Conservation (phyloP, 2,113 vertebrate species). For the Daubentonia madagascariensis region DNA sequence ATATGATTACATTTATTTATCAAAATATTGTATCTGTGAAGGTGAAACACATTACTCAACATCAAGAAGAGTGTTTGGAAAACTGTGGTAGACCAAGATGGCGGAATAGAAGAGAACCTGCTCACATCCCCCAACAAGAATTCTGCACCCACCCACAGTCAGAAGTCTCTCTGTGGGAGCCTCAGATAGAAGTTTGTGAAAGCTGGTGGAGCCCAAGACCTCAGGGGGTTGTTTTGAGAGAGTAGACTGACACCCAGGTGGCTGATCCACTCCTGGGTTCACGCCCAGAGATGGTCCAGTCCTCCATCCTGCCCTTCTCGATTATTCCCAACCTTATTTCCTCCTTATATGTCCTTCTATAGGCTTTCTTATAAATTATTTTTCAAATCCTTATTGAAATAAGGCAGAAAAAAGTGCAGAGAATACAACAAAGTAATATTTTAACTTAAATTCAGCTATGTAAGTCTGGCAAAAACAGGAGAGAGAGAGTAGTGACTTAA, state of each 20-base stretch:
- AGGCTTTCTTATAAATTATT: neutral
- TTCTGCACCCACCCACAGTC: neutral
- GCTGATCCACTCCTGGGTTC: neutral
- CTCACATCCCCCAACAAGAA: neutral
- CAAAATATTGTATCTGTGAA: neutral
- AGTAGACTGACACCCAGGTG: neutral
- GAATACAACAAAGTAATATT: neutral
- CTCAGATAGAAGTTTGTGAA: neutral
- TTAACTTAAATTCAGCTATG: neutral
- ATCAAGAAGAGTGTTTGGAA: neutral
- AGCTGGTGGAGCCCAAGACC: neutral
- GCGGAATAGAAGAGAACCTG: neutral
- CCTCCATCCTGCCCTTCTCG: neutral
- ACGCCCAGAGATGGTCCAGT: neutral
- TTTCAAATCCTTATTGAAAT: neutral
- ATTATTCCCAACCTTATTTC: neutral
- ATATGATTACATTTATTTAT: neutral
- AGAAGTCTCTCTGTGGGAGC: neutral
- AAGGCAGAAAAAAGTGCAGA: neutral
- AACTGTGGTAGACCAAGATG: neutral
- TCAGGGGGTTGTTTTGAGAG: neutral
- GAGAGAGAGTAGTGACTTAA: neutral
- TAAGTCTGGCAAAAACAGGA: neutral
- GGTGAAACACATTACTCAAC: neutral
- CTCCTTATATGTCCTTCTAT: neutral